These are phyloP conservation scores for Athene cunicularia DNA, from an alignment of 2,113 vertebrate genomes.

Conservation along the genomic window DNA sequence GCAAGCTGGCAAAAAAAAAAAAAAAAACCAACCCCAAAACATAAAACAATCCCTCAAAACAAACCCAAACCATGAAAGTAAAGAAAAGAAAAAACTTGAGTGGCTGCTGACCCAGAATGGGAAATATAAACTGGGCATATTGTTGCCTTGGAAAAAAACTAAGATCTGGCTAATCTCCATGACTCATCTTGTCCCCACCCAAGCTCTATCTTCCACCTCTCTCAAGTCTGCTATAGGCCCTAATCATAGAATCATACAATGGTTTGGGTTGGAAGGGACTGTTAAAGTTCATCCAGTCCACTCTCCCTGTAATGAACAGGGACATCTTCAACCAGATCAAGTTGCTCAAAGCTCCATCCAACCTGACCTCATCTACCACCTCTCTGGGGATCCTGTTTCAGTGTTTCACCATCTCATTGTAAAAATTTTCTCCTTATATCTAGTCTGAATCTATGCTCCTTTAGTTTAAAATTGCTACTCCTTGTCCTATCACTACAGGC, in stretches of 20 bases:
- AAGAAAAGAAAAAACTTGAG: not conserved
- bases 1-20: constrained; percentile 80
- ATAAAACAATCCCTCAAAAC: rapidly evolving
- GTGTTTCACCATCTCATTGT: not conserved
- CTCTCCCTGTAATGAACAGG: not conserved
- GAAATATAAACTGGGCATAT: not conserved
- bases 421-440: not conserved
- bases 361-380: not conserved
- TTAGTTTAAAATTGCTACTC: not conserved
- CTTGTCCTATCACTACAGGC: not conserved
- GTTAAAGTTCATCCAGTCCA: not conserved
- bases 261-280: not conserved
- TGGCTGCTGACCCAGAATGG: not conserved
- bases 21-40: not conserved
- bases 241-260: not conserved
- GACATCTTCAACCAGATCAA: not conserved
- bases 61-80: not conserved
- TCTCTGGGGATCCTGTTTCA: not conserved
- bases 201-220: not conserved
- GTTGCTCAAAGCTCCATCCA: not conserved
- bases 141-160: not conserved
- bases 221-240: not conserved
- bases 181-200: not conserved
- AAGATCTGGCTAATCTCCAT: not conserved
- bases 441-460: not conserved